Evolutionary conservation across 2,888 invertebrate species (phyloP), one percentile per base, ranked within the genome.

Genomic region (Glyphotaelius pellucidus): DNA sequence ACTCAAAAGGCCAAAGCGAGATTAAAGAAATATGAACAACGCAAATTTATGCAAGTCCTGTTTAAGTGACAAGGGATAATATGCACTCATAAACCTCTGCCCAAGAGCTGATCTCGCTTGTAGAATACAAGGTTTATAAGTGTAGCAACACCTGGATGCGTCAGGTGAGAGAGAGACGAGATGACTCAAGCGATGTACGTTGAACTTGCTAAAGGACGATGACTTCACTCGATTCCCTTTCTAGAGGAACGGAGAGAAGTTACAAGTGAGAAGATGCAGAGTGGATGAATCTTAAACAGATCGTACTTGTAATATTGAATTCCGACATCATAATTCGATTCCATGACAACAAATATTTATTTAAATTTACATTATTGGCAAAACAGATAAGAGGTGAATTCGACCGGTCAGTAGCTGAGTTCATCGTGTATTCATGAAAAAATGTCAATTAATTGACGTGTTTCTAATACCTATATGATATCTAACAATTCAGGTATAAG

Each of bases 161-260:
- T 42, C 86, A 86, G 38, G 83, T 83, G 35, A 38, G 83, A 83
- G 32, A n/a, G 86, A 42, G 42, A 86, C 86, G 42, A 67, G 67
- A 86, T 86, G 86, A 86, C 42, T 86, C 86, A 30, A n/a, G 86
- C 86, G 86, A 86, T 86, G 86, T 86, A 30, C 86, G 30, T 86
- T 86, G 86, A 86, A 86, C 86, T 86, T 86, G 86, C 38, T 35
- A 25, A 86, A 86, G 86, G 86, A 86, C 86, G 47, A 86, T 86
- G 86, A 86, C 86, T 86, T 42, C 42, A 42, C 86, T 42, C 38
- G 42, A 42, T 42, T 86, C 86, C 42, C 42, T 86, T 42, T 42
- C n/a, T 12, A 47, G 38, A 83, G 35, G 25, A 83, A 32, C 32
- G 5, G 31, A 83, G 83, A 35, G 35, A 25, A 83, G 25, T 35